These are phyloP conservation scores for Poicephalus gulielmi DNA, from an alignment of 2,113 vertebrate species.

Conservation along the genomic window DNA sequence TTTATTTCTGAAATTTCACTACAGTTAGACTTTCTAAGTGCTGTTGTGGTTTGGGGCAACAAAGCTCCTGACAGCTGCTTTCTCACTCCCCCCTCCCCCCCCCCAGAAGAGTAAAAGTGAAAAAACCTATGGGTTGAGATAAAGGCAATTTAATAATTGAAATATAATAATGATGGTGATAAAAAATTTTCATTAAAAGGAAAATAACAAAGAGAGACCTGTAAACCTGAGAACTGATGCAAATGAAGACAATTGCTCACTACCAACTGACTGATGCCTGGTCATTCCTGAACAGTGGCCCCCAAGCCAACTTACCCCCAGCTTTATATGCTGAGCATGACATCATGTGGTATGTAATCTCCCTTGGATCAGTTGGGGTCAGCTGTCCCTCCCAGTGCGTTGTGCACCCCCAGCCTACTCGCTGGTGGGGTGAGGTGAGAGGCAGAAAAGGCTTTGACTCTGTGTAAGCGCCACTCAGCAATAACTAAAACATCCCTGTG, in stretches of 20 bases:
- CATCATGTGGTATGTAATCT: accelerated
- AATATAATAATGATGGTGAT: background rate
- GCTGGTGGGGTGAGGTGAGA: background rate
- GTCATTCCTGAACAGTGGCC: background rate
- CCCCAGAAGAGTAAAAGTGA: background rate
- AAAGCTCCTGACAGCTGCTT: background rate
- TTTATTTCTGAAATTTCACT: background rate
- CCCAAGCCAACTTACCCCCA: background rate
- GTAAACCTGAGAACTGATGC: background rate
- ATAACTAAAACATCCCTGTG: background rate
- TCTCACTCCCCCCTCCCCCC: background rate
- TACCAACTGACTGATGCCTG: background rate
- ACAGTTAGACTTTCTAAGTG: background rate
- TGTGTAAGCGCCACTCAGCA: background rate
- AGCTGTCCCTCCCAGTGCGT: background rate
- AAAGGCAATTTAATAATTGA: background rate
- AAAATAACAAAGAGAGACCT: background rate
- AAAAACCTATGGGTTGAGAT: background rate
- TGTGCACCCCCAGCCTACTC: background rate
- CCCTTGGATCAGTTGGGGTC: background rate
- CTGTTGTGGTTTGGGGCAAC: background rate
- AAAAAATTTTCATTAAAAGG: background rate
- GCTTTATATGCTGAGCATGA: background rate
- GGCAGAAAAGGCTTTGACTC: background rate
- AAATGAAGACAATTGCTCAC: background rate